Conservation (phyloP, 2,888 invertebrate species). For the Zaprionus lineosus region DNA sequence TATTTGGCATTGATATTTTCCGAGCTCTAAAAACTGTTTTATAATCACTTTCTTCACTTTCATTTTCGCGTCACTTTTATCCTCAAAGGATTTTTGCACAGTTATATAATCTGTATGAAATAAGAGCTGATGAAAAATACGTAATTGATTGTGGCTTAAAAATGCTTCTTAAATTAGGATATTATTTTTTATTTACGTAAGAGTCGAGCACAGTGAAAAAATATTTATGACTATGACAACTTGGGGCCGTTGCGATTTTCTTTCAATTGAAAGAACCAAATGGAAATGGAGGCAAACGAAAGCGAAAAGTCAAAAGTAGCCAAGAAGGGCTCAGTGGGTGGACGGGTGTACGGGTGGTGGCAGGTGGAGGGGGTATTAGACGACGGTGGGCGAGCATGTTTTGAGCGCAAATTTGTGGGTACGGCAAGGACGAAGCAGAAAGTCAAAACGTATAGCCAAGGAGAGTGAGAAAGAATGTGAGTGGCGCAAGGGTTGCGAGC, state of each 20-base stretch:
- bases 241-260: conserved; percentile 43
- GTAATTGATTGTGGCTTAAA: background rate
- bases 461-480: conserved; percentile 3
- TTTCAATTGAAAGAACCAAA: conserved; percentile 34
- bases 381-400: conserved; percentile 12
- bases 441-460: conserved; percentile 53
- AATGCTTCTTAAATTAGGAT: background rate
- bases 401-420: conserved; percentile 60
- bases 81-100: conserved; percentile 27
- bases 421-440: conserved; percentile 69
- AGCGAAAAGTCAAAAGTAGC: conserved; percentile 49
- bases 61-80: conserved; percentile 44
- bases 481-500: background rate
- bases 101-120: conserved; percentile 67
- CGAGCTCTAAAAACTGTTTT: conserved; percentile 42
- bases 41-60: conserved; percentile 61
- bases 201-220: conserved; percentile 32
- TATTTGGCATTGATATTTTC: background rate
- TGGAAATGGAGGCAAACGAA: conserved; percentile 44
- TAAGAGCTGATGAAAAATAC: background rate
- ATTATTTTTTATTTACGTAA: conserved; percentile 62
- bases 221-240: conserved; percentile 29
- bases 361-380: background rate
- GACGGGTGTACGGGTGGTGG: background rate
- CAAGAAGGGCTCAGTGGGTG: conserved; percentile 47